A percentile compares a stretch with the other conserved stretches of the same genome.
These are phyloP conservation scores for Proisotoma minuta DNA, from an alignment of 2,888 invertebrate genomes.

Conservation along the genomic window DNA sequence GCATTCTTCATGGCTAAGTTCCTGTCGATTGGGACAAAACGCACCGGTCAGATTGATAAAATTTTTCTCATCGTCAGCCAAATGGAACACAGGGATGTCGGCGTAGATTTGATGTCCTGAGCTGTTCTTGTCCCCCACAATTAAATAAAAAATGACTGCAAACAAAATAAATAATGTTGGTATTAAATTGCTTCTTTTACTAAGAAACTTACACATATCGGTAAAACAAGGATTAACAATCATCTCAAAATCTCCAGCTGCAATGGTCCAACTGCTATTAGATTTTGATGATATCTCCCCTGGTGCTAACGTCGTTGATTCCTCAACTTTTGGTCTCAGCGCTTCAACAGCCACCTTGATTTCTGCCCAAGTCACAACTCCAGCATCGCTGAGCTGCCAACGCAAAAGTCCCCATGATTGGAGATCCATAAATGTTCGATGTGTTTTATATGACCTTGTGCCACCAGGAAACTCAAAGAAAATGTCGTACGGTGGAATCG, in stretches of 20 bases:
- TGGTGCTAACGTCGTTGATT: not conserved
- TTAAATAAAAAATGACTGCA: conserved; percentile 8
- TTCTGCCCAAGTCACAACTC: conserved; percentile 6
- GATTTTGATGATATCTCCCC: not conserved
- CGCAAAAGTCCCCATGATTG: conserved; percentile 23
- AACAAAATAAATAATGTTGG: too few species aligned
- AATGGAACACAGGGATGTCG: not conserved
- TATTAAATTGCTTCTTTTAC: not conserved
- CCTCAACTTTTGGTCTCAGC: not conserved
- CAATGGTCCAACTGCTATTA: not conserved
- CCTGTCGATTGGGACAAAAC: conserved; percentile 11
- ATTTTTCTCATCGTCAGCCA: not conserved
- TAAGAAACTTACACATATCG: conserved; percentile 21
- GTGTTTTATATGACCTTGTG: conserved; percentile 1
- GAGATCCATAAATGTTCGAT: conserved; percentile 14
- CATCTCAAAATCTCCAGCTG: not conserved
- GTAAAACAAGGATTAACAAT: conserved; percentile 26
- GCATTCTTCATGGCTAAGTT: too few species aligned
- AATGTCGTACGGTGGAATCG: conserved; percentile 16
- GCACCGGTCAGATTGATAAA: not conserved
- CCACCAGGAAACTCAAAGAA: conserved; percentile 21
- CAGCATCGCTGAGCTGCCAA: conserved; percentile 17
- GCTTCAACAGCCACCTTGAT: conserved; percentile 4
- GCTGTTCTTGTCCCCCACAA: not conserved
- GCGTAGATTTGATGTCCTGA: conserved; percentile 1